Conservation (phyloP, 1,140 invertebrate genomes). For the Whitmania pigra region DNA sequence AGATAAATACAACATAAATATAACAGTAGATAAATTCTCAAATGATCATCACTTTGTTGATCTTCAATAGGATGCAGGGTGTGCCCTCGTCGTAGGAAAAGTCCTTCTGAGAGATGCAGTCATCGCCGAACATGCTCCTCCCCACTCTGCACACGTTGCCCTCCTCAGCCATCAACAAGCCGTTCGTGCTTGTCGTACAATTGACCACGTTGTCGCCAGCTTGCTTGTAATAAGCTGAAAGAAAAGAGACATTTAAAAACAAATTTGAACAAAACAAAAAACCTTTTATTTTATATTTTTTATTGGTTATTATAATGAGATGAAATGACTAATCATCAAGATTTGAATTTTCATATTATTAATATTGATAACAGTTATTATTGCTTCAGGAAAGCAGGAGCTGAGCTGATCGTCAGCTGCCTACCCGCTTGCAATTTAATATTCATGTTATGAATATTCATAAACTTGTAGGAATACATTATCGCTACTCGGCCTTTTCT, state of each 20-base stretch:
- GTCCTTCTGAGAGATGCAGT: constrained; percentile 6
- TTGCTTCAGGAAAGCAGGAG: too few species aligned
- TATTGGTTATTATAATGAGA: background rate
- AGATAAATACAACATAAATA: background rate
- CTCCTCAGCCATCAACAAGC: background rate
- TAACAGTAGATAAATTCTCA: background rate
- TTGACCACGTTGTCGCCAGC: constrained; percentile 5
- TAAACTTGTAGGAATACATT: too few species aligned
- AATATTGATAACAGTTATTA: too few species aligned
- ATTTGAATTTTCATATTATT: too few species aligned
- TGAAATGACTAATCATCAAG: background rate
- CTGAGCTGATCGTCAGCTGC: too few species aligned
- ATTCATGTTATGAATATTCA: too few species aligned
- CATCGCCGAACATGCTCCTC: constrained; percentile 10
- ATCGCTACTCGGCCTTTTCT: too few species aligned
- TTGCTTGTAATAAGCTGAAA: constrained; percentile 15
- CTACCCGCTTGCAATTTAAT: too few species aligned
- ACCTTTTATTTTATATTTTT: too few species aligned
- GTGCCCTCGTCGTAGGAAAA: constrained; percentile 16
- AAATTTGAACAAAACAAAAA: too few species aligned
- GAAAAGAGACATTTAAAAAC: background rate
- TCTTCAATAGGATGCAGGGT: constrained; percentile 15
- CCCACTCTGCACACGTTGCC: constrained; percentile 11
- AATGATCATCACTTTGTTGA: constrained; percentile 13
- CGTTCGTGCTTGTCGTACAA: background rate